Conservation (phyloP, 2,797 vertebrate genomes). For the Podargus strigoides region DNA sequence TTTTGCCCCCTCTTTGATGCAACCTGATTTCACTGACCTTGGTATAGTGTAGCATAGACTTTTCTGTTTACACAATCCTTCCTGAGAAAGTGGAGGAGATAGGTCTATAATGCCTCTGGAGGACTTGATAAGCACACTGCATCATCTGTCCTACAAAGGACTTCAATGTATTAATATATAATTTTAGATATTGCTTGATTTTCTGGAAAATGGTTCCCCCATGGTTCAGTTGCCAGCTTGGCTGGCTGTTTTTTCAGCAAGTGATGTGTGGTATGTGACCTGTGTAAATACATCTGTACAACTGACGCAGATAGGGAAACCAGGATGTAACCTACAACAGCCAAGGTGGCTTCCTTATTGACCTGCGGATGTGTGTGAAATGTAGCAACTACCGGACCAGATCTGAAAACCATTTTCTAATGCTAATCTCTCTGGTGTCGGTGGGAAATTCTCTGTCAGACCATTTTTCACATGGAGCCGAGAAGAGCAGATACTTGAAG, state of each 20-base stretch:
- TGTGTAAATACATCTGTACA: not conserved
- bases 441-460: constrained; percentile 51
- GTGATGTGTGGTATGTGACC: constrained; percentile 40
- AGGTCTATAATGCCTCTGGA: not conserved
- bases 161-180: rapidly evolving
- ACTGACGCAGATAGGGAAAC: constrained; percentile 19
- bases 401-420: constrained; percentile 23
- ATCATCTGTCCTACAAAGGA: not conserved
- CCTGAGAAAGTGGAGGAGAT: not conserved
- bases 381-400: constrained; percentile 35
- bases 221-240: constrained; percentile 8
- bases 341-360: constrained; percentile 58
- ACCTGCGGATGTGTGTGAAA: constrained; percentile 60
- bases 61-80: not conserved
- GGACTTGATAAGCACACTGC: not conserved
- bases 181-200: not conserved
- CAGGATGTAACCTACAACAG: constrained; percentile 35
- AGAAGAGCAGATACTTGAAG: constrained; percentile 27
- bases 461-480: constrained; percentile 7
- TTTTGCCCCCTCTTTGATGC: not conserved
- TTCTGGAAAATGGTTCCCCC: not conserved
- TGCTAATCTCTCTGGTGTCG: constrained; percentile 3
- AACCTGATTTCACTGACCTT: not conserved
- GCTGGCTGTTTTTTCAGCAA: not conserved
- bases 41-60: not conserved